Conservation (phyloP, 2,888 invertebrate genomes). For the Caenorhabditis sp. region DNA sequence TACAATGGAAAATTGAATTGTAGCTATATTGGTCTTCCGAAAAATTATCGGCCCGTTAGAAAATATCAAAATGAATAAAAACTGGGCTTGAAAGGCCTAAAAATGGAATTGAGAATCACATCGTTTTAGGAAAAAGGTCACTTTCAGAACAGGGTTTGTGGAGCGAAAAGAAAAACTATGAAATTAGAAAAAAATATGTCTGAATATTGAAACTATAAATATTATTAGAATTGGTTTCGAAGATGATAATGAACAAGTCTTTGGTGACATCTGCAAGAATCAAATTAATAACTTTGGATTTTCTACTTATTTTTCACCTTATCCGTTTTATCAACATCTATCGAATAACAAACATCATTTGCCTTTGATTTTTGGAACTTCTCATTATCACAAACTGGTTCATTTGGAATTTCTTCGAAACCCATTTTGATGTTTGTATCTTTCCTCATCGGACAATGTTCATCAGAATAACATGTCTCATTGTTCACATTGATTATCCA, state of each 20-base stretch:
- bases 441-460: slow-evolving; percentile 56
- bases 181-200: background rate
- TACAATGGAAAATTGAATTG: slow-evolving; percentile 1
- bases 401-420: slow-evolving; percentile 38
- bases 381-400: slow-evolving; percentile 16
- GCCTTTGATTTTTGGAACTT: slow-evolving; percentile 33
- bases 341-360: slow-evolving; percentile 40
- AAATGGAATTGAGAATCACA: background rate
- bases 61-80: too few relatives aligned
- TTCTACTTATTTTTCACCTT: background rate
- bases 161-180: background rate
- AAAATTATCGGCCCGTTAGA: too few relatives aligned
- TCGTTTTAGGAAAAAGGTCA: background rate
- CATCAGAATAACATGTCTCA: slow-evolving; percentile 62
- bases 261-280: background rate
- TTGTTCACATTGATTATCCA: slow-evolving; percentile 60
- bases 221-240: background rate
- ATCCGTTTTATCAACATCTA: slow-evolving; percentile 37
- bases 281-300: background rate
- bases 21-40: background rate
- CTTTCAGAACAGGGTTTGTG: background rate
- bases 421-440: slow-evolving; percentile 47
- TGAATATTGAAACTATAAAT: background rate
- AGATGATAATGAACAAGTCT: background rate
- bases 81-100: background rate